Evolutionary conservation across 2,797 vertebrate genomes (phyloP).

Genomic region (Lophius americanus): DNA sequence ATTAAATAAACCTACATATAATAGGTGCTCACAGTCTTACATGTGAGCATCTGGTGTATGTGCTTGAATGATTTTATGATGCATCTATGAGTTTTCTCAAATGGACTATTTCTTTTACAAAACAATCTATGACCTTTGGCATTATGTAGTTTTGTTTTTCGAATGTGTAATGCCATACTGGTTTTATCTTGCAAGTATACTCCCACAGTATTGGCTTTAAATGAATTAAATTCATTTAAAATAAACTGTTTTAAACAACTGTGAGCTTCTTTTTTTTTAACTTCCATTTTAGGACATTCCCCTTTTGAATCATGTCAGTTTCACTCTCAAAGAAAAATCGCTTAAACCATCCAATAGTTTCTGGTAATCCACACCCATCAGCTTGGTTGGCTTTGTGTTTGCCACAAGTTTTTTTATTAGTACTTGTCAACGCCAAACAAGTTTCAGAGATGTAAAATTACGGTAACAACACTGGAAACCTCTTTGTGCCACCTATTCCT

Average conservation of each 20-base stretch:
- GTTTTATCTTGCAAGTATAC: slow-evolving; percentile 7
- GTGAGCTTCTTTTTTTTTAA: too few species aligned
- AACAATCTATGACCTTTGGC: too few species aligned
- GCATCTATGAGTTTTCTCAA: too few species aligned
- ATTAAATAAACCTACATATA: too few species aligned
- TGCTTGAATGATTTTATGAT: too few species aligned
- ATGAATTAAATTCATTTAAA: slow-evolving; percentile 7
- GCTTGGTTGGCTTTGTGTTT: slow-evolving; percentile 4
- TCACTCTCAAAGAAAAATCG: slow-evolving; percentile 5
- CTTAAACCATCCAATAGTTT: slow-evolving; percentile 11
- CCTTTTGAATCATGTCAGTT: neutral
- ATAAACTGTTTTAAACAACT: too few species aligned
- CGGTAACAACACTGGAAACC: neutral
- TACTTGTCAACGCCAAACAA: slow-evolving; percentile 30
- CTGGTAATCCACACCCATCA: neutral
- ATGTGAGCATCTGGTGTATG: too few species aligned
- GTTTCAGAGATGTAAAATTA: slow-evolving; percentile 19
- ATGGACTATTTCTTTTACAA: too few species aligned
- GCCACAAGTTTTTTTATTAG: slow-evolving; percentile 29
- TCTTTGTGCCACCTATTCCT: slow-evolving; percentile 9
- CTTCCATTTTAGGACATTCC: too few species aligned
- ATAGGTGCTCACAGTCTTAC: too few species aligned
- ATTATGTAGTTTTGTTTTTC: slow-evolving; percentile 2
- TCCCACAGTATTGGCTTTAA: slow-evolving; percentile 6
- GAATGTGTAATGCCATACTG: neutral